Percentiles rank a stretch among this genome's conserved stretches.
Conservation (phyloP, 2,797 vertebrate species). For the Hemitrygon akajei region DNA sequence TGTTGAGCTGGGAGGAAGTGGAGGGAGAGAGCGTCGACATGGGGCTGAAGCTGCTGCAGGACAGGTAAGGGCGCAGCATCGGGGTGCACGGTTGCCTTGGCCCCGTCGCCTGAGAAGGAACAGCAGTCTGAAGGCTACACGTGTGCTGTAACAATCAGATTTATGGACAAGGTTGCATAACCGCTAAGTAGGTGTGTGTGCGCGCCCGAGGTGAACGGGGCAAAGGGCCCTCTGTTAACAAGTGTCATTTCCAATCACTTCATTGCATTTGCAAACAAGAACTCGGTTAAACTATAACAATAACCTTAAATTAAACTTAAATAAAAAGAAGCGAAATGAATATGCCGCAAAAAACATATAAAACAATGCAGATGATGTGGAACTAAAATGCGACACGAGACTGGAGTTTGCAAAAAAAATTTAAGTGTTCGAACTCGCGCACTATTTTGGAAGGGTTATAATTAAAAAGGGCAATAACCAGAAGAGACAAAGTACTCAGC, state of each 20-base stretch:
- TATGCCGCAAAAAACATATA: neutral
- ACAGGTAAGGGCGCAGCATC: slow-evolving; percentile 59
- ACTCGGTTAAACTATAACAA: no score
- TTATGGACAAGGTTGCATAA: neutral
- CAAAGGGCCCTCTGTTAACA: neutral
- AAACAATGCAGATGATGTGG: neutral
- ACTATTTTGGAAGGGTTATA: neutral
- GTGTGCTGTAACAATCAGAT: neutral
- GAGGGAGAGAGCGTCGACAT: slow-evolving; percentile 70
- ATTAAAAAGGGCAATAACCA: neutral
- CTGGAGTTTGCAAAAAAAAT: neutral
- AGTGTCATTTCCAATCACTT: neutral
- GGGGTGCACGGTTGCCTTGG: accelerated
- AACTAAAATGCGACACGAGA: neutral
- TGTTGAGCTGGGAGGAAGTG: slow-evolving; percentile 63
- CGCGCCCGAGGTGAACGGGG: neutral
- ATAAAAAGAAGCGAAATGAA: no score
- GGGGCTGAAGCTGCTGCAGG: slow-evolving; percentile 61
- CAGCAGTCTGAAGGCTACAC: neutral
- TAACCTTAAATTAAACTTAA: neutral
- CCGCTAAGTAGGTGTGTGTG: no score
- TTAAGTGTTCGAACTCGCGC: neutral
- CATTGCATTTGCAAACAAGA: neutral
- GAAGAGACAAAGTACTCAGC: no score
- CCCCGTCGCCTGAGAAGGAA: neutral